A percentile compares a stretch with the other conserved stretches of the same genome.
phyloP scores from a whole-genome alignment of 2,888 invertebrate genomes.

The Lysandra bellargus region DNA sequence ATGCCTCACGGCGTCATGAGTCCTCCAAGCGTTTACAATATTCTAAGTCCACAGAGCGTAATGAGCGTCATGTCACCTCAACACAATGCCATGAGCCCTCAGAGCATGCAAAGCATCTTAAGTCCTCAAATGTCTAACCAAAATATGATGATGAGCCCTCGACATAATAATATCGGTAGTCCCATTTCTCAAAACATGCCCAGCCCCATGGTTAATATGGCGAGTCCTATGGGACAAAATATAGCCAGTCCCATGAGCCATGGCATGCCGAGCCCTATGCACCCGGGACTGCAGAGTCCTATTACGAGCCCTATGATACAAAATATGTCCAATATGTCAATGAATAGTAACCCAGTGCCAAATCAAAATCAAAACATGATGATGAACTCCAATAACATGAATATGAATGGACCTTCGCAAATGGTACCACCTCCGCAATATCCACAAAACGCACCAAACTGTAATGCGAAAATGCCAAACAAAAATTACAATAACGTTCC shows the following conservation, averaged over 20 bases:
- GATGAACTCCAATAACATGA: slow-evolving; percentile 55
- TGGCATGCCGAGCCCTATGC: slow-evolving; percentile 69
- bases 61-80: slow-evolving; percentile 78
- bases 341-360: slow-evolving; percentile 58
- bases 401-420: slow-evolving; percentile 52
- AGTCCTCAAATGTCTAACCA: slow-evolving; percentile 74
- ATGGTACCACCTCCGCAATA: slow-evolving; percentile 51
- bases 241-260: slow-evolving; percentile 74
- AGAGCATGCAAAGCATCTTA: slow-evolving; percentile 72
- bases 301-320: slow-evolving; percentile 67
- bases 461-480: slow-evolving; percentile 59
- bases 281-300: slow-evolving; percentile 57
- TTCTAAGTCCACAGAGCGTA: slow-evolving; percentile 74
- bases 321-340: slow-evolving; percentile 66
- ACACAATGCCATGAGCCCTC: slow-evolving; percentile 74
- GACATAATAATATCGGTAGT: slow-evolving; percentile 62
- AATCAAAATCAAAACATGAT: slow-evolving; percentile 56
- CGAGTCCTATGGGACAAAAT: slow-evolving; percentile 69
- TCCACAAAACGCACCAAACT: slow-evolving; percentile 55
- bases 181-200: slow-evolving; percentile 58
- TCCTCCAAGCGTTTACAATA: slow-evolving; percentile 68
- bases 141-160: slow-evolving; percentile 69
- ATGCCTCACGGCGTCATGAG: slow-evolving; percentile 69
- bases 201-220: slow-evolving; percentile 67
- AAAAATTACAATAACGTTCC: slow-evolving; percentile 59